Percentiles rank a stretch among this genome's conserved stretches.
phyloP scores from a whole-genome alignment of 2,113 vertebrate species.

The Crotalus helleri region DNA sequence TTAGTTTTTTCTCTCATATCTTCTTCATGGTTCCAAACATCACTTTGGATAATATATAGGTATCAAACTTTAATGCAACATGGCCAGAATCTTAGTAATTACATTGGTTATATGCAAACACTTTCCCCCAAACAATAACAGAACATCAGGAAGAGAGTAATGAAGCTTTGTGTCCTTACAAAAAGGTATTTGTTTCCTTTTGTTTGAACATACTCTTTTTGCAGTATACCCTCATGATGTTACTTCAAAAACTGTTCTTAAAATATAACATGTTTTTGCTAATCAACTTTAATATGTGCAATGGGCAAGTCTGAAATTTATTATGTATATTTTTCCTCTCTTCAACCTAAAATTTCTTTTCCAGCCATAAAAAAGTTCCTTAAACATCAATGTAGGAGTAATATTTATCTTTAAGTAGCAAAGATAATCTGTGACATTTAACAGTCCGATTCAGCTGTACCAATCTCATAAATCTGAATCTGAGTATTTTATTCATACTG shows the following conservation, averaged over 20 bases:
- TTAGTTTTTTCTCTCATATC: not conserved
- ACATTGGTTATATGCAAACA: not conserved
- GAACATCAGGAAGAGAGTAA: not conserved
- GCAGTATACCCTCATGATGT: not conserved
- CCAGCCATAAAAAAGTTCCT: not conserved
- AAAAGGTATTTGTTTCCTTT: not conserved
- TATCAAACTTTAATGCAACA: not conserved
- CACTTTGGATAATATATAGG: not conserved
- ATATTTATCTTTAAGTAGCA: not conserved
- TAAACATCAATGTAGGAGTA: not conserved
- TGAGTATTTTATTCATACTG: not conserved
- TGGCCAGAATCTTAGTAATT: not conserved
- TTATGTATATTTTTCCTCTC: not conserved
- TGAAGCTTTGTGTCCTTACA: not conserved
- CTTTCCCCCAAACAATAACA: not conserved
- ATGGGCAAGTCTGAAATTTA: not conserved
- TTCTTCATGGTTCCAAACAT: not conserved
- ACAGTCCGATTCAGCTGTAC: not conserved
- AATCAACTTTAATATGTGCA: not conserved
- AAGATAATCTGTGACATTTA: not conserved
- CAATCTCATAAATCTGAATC: not conserved
- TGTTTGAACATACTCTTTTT: not conserved
- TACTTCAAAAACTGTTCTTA: not conserved
- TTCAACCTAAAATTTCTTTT: not conserved
- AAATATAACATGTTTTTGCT: not conserved